Evolutionary conservation across 2,797 vertebrate genomes (phyloP).

Genomic region (Clarias platycephalus): DNA sequence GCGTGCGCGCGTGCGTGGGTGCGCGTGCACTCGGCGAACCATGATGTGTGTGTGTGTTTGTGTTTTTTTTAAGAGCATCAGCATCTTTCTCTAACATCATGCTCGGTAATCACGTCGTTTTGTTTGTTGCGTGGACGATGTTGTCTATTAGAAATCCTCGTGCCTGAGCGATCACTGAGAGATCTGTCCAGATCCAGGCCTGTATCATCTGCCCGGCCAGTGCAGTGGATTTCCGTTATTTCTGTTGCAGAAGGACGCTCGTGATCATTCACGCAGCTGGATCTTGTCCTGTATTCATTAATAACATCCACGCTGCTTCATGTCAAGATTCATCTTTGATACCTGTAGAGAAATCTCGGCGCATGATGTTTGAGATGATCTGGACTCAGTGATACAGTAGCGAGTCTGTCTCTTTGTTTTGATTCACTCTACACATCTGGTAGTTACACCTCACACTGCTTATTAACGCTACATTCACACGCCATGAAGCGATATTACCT

Average conservation of each 20-base stretch:
- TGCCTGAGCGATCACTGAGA: neutral
- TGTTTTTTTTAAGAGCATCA: neutral
- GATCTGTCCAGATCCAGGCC: neutral
- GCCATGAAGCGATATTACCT: conserved; percentile 5
- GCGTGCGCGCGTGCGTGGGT: neutral
- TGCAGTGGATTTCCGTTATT: neutral
- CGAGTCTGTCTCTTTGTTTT: conserved; percentile 32
- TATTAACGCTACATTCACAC: neutral
- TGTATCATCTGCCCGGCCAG: neutral
- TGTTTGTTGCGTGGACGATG: neutral
- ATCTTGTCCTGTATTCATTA: neutral
- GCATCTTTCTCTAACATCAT: neutral
- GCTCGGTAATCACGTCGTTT: neutral
- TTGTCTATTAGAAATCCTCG: neutral
- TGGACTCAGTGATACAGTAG: neutral
- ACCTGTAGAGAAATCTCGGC: neutral
- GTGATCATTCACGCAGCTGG: neutral
- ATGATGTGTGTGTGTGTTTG: neutral
- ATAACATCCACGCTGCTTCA: neutral
- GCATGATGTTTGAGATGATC: neutral
- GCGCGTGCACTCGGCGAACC: neutral
- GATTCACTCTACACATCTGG: conserved; percentile 9
- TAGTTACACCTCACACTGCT: neutral
- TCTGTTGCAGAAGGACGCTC: neutral
- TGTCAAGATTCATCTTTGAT: neutral